A percentile compares a stretch with the other conserved stretches of the same genome.
Evolutionary conservation across 2,113 vertebrate genomes (phyloP).

Genomic region (Actenoides hombroni): DNA sequence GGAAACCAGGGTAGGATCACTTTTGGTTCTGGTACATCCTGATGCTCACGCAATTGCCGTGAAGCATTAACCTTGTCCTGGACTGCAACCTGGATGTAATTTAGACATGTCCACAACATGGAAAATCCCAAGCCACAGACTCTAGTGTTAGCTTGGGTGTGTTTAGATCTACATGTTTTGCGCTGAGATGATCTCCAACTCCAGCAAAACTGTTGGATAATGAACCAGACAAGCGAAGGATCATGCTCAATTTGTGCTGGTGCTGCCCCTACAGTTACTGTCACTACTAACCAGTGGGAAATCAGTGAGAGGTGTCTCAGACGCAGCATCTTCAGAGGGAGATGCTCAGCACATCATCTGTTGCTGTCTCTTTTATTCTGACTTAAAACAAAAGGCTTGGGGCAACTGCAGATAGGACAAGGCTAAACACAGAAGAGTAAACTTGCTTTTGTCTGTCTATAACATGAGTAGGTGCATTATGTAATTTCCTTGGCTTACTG

Average conservation of each 20-base stretch:
- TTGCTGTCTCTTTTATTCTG: not conserved
- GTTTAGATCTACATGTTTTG: not conserved
- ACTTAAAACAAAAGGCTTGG: not conserved
- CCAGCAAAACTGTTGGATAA: not conserved
- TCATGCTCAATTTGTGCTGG: not conserved
- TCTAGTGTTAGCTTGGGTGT: not conserved
- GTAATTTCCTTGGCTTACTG: conserved; percentile 49
- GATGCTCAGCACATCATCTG: not conserved
- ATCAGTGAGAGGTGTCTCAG: not conserved
- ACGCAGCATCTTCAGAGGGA: not conserved
- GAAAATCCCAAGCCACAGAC: not conserved
- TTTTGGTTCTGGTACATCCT: not conserved
- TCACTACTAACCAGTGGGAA: not conserved
- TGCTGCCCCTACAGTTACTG: not conserved
- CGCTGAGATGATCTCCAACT: not conserved
- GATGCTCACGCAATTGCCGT: not conserved
- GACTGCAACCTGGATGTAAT: not conserved
- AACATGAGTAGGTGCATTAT: not conserved
- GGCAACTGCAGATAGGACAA: not conserved
- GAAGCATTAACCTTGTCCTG: not conserved
- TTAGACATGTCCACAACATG: not conserved
- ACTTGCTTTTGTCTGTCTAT: conserved; percentile 21
- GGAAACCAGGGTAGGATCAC: not conserved
- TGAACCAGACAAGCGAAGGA: not conserved
- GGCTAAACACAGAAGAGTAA: not conserved